Conservation (phyloP, 2,113 vertebrate genomes). For the Antechinus flavipes region DNA sequence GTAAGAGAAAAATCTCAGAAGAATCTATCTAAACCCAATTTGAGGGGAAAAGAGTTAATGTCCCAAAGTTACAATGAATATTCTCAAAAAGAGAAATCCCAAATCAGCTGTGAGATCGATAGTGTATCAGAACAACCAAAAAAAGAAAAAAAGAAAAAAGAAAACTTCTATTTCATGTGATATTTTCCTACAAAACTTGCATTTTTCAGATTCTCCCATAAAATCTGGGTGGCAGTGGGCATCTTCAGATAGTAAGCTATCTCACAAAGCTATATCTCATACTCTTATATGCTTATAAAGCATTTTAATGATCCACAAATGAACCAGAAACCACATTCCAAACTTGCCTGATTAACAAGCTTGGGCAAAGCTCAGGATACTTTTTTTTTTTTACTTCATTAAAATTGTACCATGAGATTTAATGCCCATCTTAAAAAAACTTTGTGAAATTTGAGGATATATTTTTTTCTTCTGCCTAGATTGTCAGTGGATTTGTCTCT, state of each 20-base stretch:
- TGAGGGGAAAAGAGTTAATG: constrained; percentile 16
- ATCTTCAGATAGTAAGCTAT: not conserved
- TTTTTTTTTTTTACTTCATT: constrained; percentile 1
- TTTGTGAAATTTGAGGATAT: constrained; percentile 40
- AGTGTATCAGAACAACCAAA: not conserved
- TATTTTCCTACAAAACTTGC: not conserved
- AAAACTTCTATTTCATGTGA: not conserved
- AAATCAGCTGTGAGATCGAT: not conserved
- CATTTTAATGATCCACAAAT: not conserved
- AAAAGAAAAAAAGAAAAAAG: not conserved
- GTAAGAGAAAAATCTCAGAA: constrained; percentile 1
- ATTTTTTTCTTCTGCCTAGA: constrained; percentile 33
- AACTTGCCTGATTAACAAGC: not conserved
- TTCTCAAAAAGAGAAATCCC: not conserved
- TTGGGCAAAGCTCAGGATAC: not conserved
- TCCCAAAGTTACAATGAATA: not conserved
- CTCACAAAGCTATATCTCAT: not conserved
- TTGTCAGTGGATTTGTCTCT: constrained; percentile 63
- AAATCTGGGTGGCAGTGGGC: not conserved
- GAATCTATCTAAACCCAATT: constrained; percentile 28
- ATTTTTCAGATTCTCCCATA: not conserved
- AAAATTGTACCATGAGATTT: constrained; percentile 18
- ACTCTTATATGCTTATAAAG: not conserved
- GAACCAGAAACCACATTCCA: not conserved
- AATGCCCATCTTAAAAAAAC: constrained; percentile 43